These are phyloP conservation scores for Eleginops maclovinus DNA, from an alignment of 2,113 vertebrate species.

Conservation along the genomic window DNA sequence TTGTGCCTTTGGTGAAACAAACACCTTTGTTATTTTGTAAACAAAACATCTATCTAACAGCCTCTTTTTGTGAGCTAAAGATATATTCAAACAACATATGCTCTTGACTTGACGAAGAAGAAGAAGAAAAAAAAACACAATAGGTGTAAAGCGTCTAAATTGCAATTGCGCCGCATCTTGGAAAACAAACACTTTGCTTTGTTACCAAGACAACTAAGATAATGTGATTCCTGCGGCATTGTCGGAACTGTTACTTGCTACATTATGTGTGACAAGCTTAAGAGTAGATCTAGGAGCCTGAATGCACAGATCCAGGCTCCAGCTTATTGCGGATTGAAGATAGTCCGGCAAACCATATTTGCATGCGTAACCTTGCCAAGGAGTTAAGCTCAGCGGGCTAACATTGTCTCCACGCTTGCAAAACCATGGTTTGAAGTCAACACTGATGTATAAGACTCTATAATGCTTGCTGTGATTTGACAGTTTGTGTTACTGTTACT, in stretches of 20 bases:
- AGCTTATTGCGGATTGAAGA: constrained; percentile 67
- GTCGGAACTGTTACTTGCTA: constrained; percentile 75
- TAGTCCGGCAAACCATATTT: constrained; percentile 70
- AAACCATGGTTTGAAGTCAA: constrained; percentile 67
- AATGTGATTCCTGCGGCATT: constrained; percentile 83
- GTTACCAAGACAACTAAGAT: constrained; percentile 87
- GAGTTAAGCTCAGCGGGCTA: constrained; percentile 69
- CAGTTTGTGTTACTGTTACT: constrained; percentile 59
- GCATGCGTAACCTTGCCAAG: constrained; percentile 72
- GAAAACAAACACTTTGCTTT: constrained; percentile 88
- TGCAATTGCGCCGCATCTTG: constrained; percentile 84
- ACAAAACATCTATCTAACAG: constrained; percentile 85
- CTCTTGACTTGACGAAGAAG: constrained; percentile 70
- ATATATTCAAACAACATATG: constrained; percentile 87
- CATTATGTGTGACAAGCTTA: constrained; percentile 80
- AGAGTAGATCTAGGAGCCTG: constrained; percentile 71
- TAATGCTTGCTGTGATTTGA: constrained; percentile 71
- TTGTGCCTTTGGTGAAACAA: constrained; percentile 81
- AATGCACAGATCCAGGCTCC: constrained; percentile 58
- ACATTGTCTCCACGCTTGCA: constrained; percentile 56
- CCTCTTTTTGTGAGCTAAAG: constrained; percentile 80
- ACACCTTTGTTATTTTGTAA: constrained; percentile 85
- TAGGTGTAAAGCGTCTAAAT: constrained; percentile 86
- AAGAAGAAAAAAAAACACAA: constrained; percentile 75
- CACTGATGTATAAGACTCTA: constrained; percentile 61